phyloP scores from a whole-genome alignment of 2,113 vertebrate genomes.

The Daphoenositta chrysoptera region DNA sequence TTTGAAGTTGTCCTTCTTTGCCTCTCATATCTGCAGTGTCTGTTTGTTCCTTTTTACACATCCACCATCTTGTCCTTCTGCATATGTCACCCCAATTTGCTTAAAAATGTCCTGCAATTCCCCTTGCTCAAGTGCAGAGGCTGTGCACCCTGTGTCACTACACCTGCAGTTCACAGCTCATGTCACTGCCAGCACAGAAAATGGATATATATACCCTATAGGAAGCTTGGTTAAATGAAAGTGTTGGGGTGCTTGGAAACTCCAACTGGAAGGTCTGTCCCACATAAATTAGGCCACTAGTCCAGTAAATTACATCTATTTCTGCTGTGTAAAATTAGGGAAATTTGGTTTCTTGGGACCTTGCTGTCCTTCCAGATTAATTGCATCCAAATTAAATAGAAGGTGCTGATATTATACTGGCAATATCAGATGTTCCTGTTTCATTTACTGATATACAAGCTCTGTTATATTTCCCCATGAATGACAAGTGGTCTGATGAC shows the following conservation, averaged over 20 bases:
- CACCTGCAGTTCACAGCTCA: neutral
- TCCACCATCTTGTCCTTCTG: neutral
- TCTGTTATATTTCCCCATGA: neutral
- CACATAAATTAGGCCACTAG: neutral
- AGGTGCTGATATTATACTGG: neutral
- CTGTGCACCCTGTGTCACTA: neutral
- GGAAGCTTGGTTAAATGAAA: neutral
- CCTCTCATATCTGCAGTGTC: neutral
- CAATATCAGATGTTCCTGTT: neutral
- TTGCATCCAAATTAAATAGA: conserved; percentile 14
- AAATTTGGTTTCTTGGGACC: neutral
- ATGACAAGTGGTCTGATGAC: neutral
- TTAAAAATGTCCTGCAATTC: neutral
- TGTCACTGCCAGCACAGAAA: neutral
- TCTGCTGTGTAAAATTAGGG: neutral
- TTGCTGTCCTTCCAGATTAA: neutral
- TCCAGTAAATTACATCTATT: neutral
- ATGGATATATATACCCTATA: neutral
- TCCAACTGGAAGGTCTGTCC: neutral
- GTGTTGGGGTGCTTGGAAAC: neutral
- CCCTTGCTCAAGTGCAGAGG: neutral
- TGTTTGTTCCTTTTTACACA: neutral
- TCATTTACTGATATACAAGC: neutral
- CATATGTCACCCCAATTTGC: neutral
- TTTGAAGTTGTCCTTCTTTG: neutral